Percentiles rank a stretch among this genome's conserved stretches.
These are phyloP conservation scores for Phytoseiulus persimilis DNA, from an alignment of 2,888 invertebrate species.

Conservation along the genomic window DNA sequence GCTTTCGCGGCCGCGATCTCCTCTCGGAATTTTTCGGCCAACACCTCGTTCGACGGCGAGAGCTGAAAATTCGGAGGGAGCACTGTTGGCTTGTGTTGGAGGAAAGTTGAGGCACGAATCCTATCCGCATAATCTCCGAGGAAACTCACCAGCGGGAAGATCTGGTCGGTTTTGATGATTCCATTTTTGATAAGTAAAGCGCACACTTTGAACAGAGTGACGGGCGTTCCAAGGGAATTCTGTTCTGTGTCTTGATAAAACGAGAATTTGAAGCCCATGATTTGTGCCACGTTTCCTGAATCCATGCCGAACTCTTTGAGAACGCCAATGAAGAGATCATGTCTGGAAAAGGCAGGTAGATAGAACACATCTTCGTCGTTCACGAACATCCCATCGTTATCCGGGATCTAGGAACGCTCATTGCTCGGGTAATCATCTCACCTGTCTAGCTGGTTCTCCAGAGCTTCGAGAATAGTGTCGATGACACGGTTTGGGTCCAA, in stretches of 20 bases:
- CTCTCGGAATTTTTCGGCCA: conserved; percentile 70
- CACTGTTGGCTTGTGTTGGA: conserved; percentile 29
- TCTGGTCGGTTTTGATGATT: conserved; percentile 73
- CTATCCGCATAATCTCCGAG: not conserved
- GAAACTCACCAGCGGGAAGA: conserved; percentile 57
- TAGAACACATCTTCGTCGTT: too few relatives aligned
- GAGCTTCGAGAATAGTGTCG: conserved; percentile 90
- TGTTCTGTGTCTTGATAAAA: conserved; percentile 52
- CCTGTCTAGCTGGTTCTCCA: conserved; percentile 61
- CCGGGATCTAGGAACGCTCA: too few relatives aligned
- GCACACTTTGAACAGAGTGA: conserved; percentile 76
- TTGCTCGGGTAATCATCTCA: not conserved
- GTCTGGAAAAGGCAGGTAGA: conserved; percentile 46
- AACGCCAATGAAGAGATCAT: conserved; percentile 73
- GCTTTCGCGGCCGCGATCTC: conserved; percentile 73
- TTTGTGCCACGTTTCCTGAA: conserved; percentile 77
- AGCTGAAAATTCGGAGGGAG: conserved; percentile 55
- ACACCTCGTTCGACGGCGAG: conserved; percentile 71
- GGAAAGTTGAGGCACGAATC: not conserved
- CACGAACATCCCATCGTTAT: too few relatives aligned
- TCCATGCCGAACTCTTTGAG: conserved; percentile 80
- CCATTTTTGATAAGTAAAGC: conserved; percentile 79
- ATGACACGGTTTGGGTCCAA: conserved; percentile 94
- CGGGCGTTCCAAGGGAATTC: conserved; percentile 58
- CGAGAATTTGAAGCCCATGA: conserved; percentile 81